A percentile compares a stretch with the other conserved stretches of the same genome.
These are phyloP conservation scores for Cherax quadricarinatus DNA, from an alignment of 1,140 invertebrate species.

Conservation along the genomic window DNA sequence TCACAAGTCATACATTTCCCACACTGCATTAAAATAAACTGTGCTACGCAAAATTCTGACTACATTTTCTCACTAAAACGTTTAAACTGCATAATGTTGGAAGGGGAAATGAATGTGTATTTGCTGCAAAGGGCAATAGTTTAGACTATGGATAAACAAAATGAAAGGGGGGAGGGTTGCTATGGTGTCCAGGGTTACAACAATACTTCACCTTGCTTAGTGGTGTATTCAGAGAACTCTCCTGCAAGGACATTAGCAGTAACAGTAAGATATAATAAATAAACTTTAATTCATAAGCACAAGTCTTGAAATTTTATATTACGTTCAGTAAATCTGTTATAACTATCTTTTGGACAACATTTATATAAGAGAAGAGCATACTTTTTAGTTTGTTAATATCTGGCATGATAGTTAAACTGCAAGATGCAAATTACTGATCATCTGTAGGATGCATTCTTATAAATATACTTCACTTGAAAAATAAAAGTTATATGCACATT, in stretches of 20 bases:
- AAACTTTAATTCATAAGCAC: neutral
- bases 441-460: neutral
- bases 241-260: slow-evolving; percentile 37
- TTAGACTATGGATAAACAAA: neutral
- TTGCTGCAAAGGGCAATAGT: neutral
- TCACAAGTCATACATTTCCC: neutral
- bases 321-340: neutral
- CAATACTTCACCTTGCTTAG: slow-evolving; percentile 78
- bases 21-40: neutral
- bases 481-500: slow-evolving; percentile 4
- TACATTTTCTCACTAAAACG: neutral
- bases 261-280: neutral
- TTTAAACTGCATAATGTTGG: neutral
- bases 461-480: neutral
- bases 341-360: neutral
- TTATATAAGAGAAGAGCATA: neutral
- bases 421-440: neutral
- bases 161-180: slow-evolving; percentile 22
- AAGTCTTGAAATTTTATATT: neutral
- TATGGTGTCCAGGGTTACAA: neutral
- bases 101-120: neutral
- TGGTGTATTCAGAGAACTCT: slow-evolving; percentile 75
- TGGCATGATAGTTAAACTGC: neutral
- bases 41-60: neutral
- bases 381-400: neutral